Conservation (phyloP, 2,888 invertebrate genomes). For the Linnaemya vulpina region DNA sequence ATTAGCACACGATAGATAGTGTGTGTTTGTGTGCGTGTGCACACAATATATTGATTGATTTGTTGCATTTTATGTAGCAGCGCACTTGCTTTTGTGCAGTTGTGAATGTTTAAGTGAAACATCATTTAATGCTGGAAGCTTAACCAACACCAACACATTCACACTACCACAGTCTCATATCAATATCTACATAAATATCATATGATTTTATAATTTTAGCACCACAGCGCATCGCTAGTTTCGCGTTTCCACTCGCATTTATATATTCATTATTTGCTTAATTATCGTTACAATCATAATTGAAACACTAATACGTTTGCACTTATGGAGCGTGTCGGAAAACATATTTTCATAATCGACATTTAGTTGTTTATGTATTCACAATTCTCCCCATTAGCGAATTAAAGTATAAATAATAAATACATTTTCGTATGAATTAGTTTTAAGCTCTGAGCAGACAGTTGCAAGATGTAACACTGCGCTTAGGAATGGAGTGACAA, state of each 20-base stretch:
- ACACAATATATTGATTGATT: constrained; percentile 47
- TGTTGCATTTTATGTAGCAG: constrained; percentile 15
- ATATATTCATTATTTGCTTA: background rate
- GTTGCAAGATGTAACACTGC: no score
- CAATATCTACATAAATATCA: constrained; percentile 26
- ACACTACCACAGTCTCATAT: background rate
- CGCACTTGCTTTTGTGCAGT: background rate
- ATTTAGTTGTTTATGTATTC: constrained; percentile 59
- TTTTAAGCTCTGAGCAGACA: no score
- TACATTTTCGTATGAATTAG: no score
- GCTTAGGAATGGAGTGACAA: no score
- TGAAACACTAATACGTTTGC: background rate
- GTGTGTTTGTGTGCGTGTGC: background rate
- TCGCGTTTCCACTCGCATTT: background rate
- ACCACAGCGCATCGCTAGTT: constrained; percentile 46
- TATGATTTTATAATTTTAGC: constrained; percentile 48
- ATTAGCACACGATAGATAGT: background rate
- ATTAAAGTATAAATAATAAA: constrained; percentile 39
- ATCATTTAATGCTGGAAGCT: constrained; percentile 1
- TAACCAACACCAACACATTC: background rate
- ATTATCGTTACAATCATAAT: constrained; percentile 25
- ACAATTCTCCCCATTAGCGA: constrained; percentile 57
- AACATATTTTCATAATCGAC: constrained; percentile 9
- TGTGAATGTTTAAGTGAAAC: background rate
- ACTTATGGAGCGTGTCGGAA: background rate